These are phyloP conservation scores for Albula glossodonta DNA, from an alignment of 2,113 vertebrate species.

Conservation along the genomic window DNA sequence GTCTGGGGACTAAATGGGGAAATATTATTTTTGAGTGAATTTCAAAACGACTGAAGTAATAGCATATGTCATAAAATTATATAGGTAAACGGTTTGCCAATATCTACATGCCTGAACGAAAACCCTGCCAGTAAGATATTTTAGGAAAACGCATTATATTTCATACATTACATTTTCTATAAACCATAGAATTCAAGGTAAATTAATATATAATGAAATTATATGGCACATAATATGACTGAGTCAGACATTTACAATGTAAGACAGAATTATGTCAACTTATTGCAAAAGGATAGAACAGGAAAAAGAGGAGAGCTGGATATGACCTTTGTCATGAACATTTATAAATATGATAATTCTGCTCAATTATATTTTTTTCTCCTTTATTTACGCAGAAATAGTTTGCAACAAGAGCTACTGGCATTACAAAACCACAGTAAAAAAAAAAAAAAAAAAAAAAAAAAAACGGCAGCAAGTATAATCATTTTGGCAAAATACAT, in stretches of 20 bases:
- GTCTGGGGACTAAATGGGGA: neutral
- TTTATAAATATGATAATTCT: neutral
- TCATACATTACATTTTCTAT: neutral
- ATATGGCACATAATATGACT: neutral
- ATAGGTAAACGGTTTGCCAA: neutral
- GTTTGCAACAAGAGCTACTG: neutral
- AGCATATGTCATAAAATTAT: neutral
- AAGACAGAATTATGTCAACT: neutral
- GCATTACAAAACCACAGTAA: neutral
- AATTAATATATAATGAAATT: neutral
- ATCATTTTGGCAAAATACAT: neutral
- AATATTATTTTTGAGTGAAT: neutral
- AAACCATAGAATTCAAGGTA: neutral
- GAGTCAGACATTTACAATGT: neutral
- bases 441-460: neutral
- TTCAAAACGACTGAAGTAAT: neutral
- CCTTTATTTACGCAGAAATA: neutral
- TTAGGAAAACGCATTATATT: neutral
- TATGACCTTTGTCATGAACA: neutral
- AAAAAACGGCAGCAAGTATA: neutral
- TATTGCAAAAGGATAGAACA: neutral
- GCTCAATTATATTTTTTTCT: neutral
- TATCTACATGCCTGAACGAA: neutral
- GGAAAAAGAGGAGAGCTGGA: neutral
- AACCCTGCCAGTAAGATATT: neutral